phyloP scores from a whole-genome alignment of 2,888 invertebrate species.

The Luperina testacea region DNA sequence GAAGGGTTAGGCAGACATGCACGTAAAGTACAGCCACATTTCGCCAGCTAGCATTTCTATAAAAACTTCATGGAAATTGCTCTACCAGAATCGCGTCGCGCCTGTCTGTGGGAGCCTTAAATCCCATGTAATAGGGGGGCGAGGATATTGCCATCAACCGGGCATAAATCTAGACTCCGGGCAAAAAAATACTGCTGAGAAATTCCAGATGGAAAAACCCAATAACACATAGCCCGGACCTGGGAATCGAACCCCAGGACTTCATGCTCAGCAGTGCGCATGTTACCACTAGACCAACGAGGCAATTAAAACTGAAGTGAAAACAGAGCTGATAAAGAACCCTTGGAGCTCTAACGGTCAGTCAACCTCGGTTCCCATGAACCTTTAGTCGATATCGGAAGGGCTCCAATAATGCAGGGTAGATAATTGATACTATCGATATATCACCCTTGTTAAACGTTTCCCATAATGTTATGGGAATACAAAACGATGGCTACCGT shows the following conservation, averaged over 20 bases:
- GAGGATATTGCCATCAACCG: neutral
- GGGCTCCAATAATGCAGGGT: conserved; percentile 73
- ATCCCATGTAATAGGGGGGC: neutral
- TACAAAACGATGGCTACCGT: conserved; percentile 69
- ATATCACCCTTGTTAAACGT: conserved; percentile 86
- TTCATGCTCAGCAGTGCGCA: neutral
- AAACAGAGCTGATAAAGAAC: conserved; percentile 40
- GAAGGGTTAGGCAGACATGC: neutral
- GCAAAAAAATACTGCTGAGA: neutral
- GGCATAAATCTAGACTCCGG: too few relatives aligned
- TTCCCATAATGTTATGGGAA: conserved; percentile 80
- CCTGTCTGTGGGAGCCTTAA: neutral
- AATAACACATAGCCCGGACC: neutral
- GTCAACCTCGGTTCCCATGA: conserved; percentile 71
- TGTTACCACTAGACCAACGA: neutral
- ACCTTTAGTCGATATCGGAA: conserved; percentile 74
- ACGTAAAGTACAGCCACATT: too few relatives aligned
- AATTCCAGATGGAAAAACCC: neutral
- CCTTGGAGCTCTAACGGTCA: conserved; percentile 56
- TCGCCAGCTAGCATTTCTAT: too few relatives aligned
- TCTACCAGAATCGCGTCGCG: too few relatives aligned
- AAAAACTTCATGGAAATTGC: too few relatives aligned
- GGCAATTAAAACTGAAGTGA: conserved; percentile 35
- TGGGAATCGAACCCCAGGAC: too few relatives aligned
- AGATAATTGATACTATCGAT: conserved; percentile 85